Base-by-base conservation (phyloP, 2,888 invertebrate species). In the Onthophagus sagittarius region DNA sequence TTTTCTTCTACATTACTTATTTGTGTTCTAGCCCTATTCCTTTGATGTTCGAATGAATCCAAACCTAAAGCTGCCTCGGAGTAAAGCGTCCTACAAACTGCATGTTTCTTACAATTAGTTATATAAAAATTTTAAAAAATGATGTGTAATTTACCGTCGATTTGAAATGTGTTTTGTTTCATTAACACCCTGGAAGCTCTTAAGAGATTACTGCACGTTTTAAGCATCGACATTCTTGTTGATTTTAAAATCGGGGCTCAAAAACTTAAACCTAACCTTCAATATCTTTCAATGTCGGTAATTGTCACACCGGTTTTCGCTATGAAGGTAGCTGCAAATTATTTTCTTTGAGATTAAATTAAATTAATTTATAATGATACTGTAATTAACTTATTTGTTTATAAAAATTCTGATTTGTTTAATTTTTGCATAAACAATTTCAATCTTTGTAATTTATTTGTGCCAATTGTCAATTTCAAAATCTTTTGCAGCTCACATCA, bases 1-100 rank as follows among this genome's bases (percentile, higher is more conserved):
- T 90, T 90, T 0, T 91, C 91, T 33, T 87, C 81, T 77, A 91
- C 88, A 80, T 88, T 88, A 0, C 84, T 78, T 83, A 93, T 91
- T 80, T 93, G 92, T 14, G 86, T 85, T 70, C 87, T 87, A 0
- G 88, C 84, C 77, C 84, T 86, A 63, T 88, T 87, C 76, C 91
- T 87, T 23, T 88, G 81, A 63, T 85, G 82, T 39, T 87, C 81
- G 82, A 90, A 94, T 0, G 85, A 85, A 80, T 90, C 90, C 0
- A 94, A 79, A 0, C 93, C 93, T 70, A 94, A 80, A 0, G 90
- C 85, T 39, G 87, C 77, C 70, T 87, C 86, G 0, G 90, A 84
- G 82, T 89, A 93, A 0, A 93, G 81, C 62, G 85, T 81, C 64
- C 88, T 73, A 14, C 31, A 71, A 69, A 39, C 74, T 82, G 11